A percentile compares a stretch with the other conserved stretches of the same genome.
Evolutionary conservation across 2,113 vertebrate genomes (phyloP).

Genomic region (Ranitomeya variabilis): DNA sequence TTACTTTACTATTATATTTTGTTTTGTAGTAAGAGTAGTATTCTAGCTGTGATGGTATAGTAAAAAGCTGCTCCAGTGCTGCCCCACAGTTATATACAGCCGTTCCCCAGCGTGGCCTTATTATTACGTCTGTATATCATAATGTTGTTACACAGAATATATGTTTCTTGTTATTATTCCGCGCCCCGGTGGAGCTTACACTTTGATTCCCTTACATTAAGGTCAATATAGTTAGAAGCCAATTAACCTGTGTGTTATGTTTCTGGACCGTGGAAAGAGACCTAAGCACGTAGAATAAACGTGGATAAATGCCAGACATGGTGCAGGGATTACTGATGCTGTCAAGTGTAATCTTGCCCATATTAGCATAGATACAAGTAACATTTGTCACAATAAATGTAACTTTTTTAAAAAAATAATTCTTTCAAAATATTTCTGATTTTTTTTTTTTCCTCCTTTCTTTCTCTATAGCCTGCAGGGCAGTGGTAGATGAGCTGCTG

Average conservation of each 20-base stretch:
- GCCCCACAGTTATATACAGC: too few species aligned
- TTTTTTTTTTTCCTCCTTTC: not conserved
- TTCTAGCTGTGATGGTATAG: too few species aligned
- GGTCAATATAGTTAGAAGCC: not conserved
- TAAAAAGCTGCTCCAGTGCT: too few species aligned
- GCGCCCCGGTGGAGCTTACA: not conserved
- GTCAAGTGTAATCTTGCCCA: not conserved
- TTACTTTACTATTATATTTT: too few species aligned
- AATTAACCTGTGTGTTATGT: not conserved
- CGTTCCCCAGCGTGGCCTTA: not conserved
- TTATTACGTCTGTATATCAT: not conserved
- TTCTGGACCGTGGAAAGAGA: not conserved
- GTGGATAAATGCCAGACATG: not conserved
- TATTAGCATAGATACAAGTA: not conserved
- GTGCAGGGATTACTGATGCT: not conserved
- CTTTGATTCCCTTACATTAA: not conserved
- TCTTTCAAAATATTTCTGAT: not conserved
- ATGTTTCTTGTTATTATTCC: not conserved
- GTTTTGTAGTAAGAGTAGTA: too few species aligned
- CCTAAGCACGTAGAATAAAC: not conserved
- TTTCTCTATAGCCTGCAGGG: conserved; percentile 74
- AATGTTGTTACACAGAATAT: not conserved
- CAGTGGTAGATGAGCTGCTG: conserved; percentile 79
- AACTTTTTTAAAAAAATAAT: not conserved
- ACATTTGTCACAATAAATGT: not conserved